phyloP scores from a whole-genome alignment of 2,797 vertebrate species.

The Ibycter americanus region DNA sequence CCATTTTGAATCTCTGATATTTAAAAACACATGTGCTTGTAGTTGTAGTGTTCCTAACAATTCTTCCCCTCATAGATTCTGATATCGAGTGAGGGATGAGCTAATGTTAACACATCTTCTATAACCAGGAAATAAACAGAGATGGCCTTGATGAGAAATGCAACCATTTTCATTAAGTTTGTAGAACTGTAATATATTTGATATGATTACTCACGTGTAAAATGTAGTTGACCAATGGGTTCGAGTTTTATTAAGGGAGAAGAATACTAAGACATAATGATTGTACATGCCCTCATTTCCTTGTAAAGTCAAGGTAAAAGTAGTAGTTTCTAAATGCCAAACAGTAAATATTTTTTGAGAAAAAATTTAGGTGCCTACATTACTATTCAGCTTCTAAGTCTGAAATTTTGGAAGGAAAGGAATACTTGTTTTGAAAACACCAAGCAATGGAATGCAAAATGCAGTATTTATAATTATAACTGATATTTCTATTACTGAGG shows the following conservation, averaged over 20 bases:
- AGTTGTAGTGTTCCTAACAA: not conserved
- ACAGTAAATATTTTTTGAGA: not conserved
- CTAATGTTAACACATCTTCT: not conserved
- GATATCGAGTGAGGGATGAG: not conserved
- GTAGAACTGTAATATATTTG: not conserved
- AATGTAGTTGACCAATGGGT: not conserved
- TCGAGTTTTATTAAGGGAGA: not conserved
- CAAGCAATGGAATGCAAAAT: not conserved
- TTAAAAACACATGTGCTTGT: not conserved
- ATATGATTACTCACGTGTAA: not conserved
- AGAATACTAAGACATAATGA: not conserved
- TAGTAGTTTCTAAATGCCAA: not conserved
- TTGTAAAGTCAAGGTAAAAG: not conserved
- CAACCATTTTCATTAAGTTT: not conserved
- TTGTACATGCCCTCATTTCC: not conserved
- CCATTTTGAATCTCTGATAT: not conserved
- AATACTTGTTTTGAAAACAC: not conserved
- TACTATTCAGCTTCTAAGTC: not conserved
- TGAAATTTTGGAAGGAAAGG: not conserved
- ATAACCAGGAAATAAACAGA: not conserved
- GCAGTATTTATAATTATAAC: not conserved
- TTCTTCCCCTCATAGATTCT: not conserved
- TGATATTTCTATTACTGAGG: not conserved
- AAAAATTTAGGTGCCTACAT: not conserved
- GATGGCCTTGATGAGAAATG: not conserved